Evolutionary conservation across 2,888 invertebrate species (phyloP).

Genomic region (Anthoptus insignis): DNA sequence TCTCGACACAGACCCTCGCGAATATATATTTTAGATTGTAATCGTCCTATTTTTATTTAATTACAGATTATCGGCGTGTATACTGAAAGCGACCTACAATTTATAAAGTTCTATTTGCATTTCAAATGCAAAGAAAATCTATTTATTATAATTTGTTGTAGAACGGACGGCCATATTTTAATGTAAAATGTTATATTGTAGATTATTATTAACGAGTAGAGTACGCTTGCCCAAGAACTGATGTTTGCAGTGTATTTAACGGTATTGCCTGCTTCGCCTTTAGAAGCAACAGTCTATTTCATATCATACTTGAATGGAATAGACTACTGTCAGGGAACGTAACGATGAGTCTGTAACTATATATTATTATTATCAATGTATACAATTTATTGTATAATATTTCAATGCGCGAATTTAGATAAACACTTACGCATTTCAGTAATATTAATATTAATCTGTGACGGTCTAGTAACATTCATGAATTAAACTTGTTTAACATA

Average conservation of each 20-base stretch:
- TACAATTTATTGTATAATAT: not conserved
- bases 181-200: conserved; percentile 18
- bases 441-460: too few species aligned
- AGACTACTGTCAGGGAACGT: not conserved
- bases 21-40: too few species aligned
- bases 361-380: conserved; percentile 1
- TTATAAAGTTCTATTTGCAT: conserved; percentile 24
- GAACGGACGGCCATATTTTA: conserved; percentile 22
- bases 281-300: conserved; percentile 3
- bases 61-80: too few species aligned
- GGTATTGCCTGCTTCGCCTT: not conserved
- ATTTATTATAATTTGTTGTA: conserved; percentile 19
- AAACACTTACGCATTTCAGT: too few species aligned
- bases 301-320: not conserved
- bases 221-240: conserved; percentile 22
- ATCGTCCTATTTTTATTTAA: too few species aligned
- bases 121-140: conserved; percentile 24
- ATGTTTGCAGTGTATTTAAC: conserved; percentile 3
- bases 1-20: too few species aligned
- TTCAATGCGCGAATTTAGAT: too few species aligned
- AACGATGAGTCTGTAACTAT: not conserved
- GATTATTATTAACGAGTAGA: conserved; percentile 6
- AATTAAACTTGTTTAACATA: too few species aligned
- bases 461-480: too few species aligned
- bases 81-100: conserved; percentile 20